Evolutionary conservation across 2,888 invertebrate species (phyloP), one percentile per base, ranked within the genome.

Genomic region (Caenorhabditis wallacei): DNA sequence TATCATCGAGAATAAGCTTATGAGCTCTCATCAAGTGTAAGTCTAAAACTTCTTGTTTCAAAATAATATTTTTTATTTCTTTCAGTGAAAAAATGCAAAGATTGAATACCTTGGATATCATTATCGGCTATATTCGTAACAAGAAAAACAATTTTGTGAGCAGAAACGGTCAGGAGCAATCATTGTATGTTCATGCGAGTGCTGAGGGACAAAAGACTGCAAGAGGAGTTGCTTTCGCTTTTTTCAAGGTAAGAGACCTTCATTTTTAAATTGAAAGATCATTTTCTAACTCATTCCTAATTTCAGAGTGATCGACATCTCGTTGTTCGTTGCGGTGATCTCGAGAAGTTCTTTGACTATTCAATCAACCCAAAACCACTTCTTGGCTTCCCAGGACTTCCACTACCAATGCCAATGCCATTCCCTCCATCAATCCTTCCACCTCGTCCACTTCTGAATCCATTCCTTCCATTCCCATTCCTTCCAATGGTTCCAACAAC

Each of bases 51-150:
- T 13, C 1, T 20, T 10, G 11, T 30, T 30, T 30, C 30, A 30
- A 30, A 5, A 5, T 8, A 30, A 30, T n/a, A n/a, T n/a, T 30
- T 30, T 30, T 5, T 30, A 30, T 30, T 30, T 30, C 8, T 80
- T 80, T 56, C 78, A 82, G 82, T n/a, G 82, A 82, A 20, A 82
- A 82, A 59, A 78, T 82, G 82, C 82, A 82, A 22, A 30, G 82
- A 35, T 54, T 82, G 18, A 78, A 72, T 63, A 82, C 72, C 0
- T 68, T 82, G 35, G 82, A 82, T 30, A 78, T 72, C 53, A 82
- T 82, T 10, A 78, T 82, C 40, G 48, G 43, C 30, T 82, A 82
- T 48, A 78, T 82, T 35, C 59, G 54, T 4, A 82, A 82, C 51
- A 82, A 82, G 59, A 72, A 66, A n/a, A 71, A 72, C 66, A 66